Conservation (phyloP, 2,113 vertebrate species). For the Microcebus tavaratra region DNA sequence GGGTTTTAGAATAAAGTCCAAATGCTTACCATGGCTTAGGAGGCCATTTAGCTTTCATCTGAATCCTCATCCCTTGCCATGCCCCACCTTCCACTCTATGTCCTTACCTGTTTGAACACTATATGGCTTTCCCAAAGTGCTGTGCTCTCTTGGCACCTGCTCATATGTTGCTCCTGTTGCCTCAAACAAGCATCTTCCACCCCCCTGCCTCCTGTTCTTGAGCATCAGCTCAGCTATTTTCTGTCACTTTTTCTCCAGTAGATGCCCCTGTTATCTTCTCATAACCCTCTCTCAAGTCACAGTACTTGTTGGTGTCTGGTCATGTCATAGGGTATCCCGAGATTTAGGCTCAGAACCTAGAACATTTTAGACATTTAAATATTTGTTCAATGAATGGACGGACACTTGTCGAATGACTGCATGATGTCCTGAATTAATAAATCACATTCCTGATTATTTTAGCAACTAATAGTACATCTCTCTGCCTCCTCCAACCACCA, state of each 20-base stretch:
- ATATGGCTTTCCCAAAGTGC: not conserved
- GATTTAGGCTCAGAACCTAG: not conserved
- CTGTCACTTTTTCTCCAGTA: not conserved
- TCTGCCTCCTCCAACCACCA: not conserved
- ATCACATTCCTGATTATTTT: not conserved
- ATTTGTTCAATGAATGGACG: not conserved
- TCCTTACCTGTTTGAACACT: not conserved
- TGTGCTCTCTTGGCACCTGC: not conserved
- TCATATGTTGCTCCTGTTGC: not conserved
- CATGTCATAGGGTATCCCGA: not conserved
- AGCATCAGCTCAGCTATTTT: not conserved
- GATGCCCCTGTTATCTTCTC: not conserved
- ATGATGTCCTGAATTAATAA: not conserved
- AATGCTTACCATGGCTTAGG: not conserved
- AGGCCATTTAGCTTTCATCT: not conserved
- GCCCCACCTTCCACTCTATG: not conserved
- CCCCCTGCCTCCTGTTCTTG: not conserved
- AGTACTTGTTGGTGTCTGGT: not conserved
- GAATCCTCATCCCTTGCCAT: not conserved
- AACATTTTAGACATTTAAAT: not conserved
- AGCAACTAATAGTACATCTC: not conserved
- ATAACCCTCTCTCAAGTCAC: not conserved
- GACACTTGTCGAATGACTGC: not conserved
- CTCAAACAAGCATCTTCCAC: not conserved
- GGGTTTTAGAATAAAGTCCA: not conserved